Evolutionary conservation across 2,888 invertebrate genomes (phyloP), one percentile per base, ranked within the genome.

Genomic region (Cistogaster globosa): DNA sequence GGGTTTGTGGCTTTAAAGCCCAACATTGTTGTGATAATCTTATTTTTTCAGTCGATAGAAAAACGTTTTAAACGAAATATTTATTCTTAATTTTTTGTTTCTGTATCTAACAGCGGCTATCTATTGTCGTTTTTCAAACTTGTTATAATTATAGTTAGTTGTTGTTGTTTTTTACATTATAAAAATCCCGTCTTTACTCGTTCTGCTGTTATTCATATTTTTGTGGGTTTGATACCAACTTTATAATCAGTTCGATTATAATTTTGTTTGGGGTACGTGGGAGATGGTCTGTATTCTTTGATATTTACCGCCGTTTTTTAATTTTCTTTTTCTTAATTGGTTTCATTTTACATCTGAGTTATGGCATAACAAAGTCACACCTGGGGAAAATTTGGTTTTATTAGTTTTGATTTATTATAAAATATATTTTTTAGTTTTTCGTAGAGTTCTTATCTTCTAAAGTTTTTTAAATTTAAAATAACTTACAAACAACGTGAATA

Each of bases 271-370:
- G 74, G 80, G 53, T 84, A 84, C 72, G 84, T 86, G 86, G 83
- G 84, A 84, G 81, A 87, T 87, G 87, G 83, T 87, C 69, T 80
- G 53, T 74, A 77, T 78, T 85, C 88, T 90, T 90, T 90, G 89
- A 90, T 90, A 89, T 90, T 67, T 72, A 75, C 90, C 90, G 90
- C 74, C 51, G 77, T 75, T 75, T 84, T 74, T 65, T 9, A 12
- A n/a, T 71, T 63, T 48, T 81, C 72, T 60, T 51, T 57, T 65
- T 48, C 32, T 67, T 53, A 84, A 77, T 84, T 72, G 67, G 67
- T 81, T 81, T 72, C 76, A 76, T 86, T 86, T 88, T 83, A 87
- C 86, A 87, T 87, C 85, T 88, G 87, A 88, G 86, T 87, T 87
- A 87, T 85, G 78, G 80, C 81, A 42, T 42, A 72, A 76, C 38